Conservation (phyloP, 1,140 invertebrate species). For the Apis dorsata region DNA sequence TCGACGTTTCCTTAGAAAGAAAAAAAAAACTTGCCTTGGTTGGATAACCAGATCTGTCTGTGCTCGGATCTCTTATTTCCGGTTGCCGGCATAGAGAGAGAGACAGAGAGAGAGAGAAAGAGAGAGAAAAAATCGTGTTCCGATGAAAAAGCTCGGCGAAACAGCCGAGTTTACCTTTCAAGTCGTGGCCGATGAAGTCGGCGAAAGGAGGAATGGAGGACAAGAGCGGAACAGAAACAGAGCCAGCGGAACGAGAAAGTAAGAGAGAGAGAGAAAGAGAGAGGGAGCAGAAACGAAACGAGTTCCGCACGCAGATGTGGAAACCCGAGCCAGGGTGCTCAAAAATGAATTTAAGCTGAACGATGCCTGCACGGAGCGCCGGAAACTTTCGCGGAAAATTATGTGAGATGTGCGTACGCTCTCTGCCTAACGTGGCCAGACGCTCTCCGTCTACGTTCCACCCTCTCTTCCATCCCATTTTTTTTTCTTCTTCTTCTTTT, state of each 20-base stretch:
- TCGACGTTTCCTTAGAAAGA: not conserved
- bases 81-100: not conserved
- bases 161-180: conserved; percentile 57
- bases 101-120: not conserved
- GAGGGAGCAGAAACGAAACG: conserved; percentile 16
- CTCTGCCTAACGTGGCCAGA: conserved; percentile 34
- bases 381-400: conserved; percentile 70
- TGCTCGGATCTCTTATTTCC: conserved; percentile 34
- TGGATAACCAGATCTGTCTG: conserved; percentile 20
- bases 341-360: conserved; percentile 69
- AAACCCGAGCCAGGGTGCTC: conserved; percentile 59
- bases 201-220: conserved; percentile 49
- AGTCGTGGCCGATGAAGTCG: conserved; percentile 41
- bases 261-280: not conserved
- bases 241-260: conserved; percentile 8
- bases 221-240: conserved; percentile 42
- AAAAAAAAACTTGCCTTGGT: too few relatives aligned
- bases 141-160: conserved; percentile 59
- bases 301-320: conserved; percentile 50
- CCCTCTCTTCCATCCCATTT: not conserved
- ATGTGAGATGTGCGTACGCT: conserved; percentile 53
- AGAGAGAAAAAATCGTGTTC: conserved; percentile 35
- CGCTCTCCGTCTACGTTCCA: conserved; percentile 12
- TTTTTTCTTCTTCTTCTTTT: not conserved
- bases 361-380: conserved; percentile 51